Conservation (phyloP, 1,140 invertebrate species). For the Brachionus rotundiformis region DNA sequence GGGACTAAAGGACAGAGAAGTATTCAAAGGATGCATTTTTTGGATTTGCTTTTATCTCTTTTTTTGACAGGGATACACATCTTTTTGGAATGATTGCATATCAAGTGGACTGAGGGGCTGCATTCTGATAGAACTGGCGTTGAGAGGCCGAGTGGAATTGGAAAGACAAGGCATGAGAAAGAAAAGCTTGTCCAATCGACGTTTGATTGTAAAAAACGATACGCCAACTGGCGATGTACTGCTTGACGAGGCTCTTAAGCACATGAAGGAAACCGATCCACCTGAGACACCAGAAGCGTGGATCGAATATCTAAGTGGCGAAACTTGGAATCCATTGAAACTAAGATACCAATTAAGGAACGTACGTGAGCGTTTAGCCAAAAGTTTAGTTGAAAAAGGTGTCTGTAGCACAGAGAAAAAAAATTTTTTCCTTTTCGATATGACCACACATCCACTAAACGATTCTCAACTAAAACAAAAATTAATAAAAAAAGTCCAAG, state of each 20-base stretch:
- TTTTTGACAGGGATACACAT: conserved; percentile 88
- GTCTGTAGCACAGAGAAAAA: conserved; percentile 99
- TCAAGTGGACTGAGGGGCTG: conserved; percentile 95
- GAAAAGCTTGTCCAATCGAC: conserved; percentile 80
- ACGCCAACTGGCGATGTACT: conserved; percentile 94
- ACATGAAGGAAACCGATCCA: conserved; percentile 94
- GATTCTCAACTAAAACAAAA: conserved; percentile 93
- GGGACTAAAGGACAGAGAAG: conserved; percentile 97
- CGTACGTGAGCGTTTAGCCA: conserved; percentile 95
- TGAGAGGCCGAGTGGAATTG: conserved; percentile 89
- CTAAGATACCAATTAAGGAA: conserved; percentile 96
- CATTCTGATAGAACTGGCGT: conserved; percentile 92
- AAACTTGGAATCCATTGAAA: conserved; percentile 99
- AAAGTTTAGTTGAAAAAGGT: conserved; percentile 99
- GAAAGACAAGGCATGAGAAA: conserved; percentile 94
- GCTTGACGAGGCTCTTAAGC: conserved; percentile 95
- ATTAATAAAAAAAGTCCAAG: conserved; percentile 92
- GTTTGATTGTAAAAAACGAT: conserved; percentile 75
- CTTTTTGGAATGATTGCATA: conserved; percentile 99
- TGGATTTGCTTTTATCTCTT: conserved; percentile 54
- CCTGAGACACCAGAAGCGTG: conserved; percentile 95
- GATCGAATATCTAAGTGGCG: conserved; percentile 99
- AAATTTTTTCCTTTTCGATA: conserved; percentile 98
- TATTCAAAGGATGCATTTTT: conserved; percentile 61
- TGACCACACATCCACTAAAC: conserved; percentile 98